Evolutionary conservation across 1,140 invertebrate genomes (phyloP).

Genomic region (Acyrthosiphon pisum): DNA sequence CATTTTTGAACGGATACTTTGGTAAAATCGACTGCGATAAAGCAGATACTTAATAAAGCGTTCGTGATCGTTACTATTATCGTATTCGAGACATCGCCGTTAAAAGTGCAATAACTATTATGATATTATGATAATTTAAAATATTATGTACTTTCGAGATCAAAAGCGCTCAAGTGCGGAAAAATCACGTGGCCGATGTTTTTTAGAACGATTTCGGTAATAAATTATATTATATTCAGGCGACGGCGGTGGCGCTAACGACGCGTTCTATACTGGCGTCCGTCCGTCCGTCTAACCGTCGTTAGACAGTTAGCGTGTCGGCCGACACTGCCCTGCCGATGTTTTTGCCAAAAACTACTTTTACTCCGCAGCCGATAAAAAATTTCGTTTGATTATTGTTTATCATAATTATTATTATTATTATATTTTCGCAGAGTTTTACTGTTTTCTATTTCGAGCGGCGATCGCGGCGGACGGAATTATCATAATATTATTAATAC

Average conservation of each 20-base stretch:
- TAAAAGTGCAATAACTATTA: neutral
- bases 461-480: neutral
- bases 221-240: neutral
- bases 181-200: neutral
- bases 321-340: neutral
- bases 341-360: slow-evolving; percentile 14
- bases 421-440: neutral
- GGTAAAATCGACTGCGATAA: neutral
- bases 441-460: neutral
- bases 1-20: neutral
- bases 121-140: neutral
- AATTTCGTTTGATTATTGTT: neutral
- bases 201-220: neutral
- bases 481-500: neutral
- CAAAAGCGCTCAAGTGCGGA: neutral
- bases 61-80: neutral
- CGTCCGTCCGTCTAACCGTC: neutral
- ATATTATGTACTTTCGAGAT: neutral
- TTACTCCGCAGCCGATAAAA: neutral
- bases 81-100: neutral
- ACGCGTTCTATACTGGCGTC: neutral
- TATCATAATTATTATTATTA: neutral
- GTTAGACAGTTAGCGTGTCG: too few species aligned
- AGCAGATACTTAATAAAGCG: neutral
- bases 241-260: neutral